Evolutionary conservation across 2,888 invertebrate species (phyloP).

Genomic region (Hypselothyrea guttata): DNA sequence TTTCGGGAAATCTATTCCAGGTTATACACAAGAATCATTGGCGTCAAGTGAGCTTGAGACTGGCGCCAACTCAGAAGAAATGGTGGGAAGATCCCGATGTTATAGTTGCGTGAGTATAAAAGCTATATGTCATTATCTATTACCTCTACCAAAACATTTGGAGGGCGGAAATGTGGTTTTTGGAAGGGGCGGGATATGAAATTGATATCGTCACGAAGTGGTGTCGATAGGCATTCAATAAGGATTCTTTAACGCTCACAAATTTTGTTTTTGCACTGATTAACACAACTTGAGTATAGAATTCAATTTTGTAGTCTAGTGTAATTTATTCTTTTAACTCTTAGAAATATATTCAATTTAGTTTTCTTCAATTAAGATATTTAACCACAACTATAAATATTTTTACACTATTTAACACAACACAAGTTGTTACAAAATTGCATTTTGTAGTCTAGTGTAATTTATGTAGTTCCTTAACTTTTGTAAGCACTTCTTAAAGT

Average conservation of each 20-base stretch:
- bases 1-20: slow-evolving; percentile 27
- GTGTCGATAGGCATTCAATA: slow-evolving; percentile 53
- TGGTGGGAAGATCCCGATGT: slow-evolving; percentile 82
- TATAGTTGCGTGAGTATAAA: slow-evolving; percentile 80
- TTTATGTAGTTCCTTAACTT: no score
- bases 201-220: slow-evolving; percentile 30
- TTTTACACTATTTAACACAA: slow-evolving; percentile 4
- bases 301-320: no score
- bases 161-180: slow-evolving; percentile 30
- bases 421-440: no score
- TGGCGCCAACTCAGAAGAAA: slow-evolving; percentile 72
- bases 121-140: slow-evolving; percentile 15
- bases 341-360: no score
- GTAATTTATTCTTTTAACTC: no score
- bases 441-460: no score
- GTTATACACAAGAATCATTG: slow-evolving; percentile 71
- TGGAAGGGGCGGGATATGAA: slow-evolving; percentile 4
- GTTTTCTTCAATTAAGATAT: no score
- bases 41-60: slow-evolving; percentile 71
- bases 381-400: slow-evolving; percentile 21
- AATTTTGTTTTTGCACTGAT: no score
- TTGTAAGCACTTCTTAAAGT: no score
- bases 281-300: no score
- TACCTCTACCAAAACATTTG: neutral
- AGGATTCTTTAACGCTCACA: no score